A percentile compares a stretch with the other conserved stretches of the same genome.
These are phyloP conservation scores for Danaus chrysippus DNA, from an alignment of 2,888 invertebrate genomes.

Conservation along the genomic window DNA sequence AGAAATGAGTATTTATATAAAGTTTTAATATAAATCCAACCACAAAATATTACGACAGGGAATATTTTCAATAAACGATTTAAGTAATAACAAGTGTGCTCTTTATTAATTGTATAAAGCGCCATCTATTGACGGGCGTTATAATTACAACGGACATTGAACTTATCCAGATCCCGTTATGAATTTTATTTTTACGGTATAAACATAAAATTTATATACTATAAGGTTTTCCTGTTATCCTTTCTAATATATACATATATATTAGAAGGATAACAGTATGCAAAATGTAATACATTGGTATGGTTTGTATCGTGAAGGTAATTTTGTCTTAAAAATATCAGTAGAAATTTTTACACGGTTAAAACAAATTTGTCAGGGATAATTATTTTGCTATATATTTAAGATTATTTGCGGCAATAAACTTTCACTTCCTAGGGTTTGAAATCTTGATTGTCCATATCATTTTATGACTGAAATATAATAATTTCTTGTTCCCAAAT, in stretches of 20 bases:
- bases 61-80: slow-evolving; percentile 35
- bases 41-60: slow-evolving; percentile 39
- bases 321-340: too few relatives aligned
- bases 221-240: too few relatives aligned
- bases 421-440: slow-evolving; percentile 19
- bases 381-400: not conserved
- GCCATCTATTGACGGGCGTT: slow-evolving; percentile 2
- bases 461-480: not conserved
- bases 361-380: too few relatives aligned
- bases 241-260: too few relatives aligned
- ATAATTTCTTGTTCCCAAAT: too few relatives aligned
- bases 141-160: not conserved
- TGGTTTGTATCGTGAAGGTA: too few relatives aligned
- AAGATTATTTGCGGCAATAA: slow-evolving; percentile 13
- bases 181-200: not conserved
- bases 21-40: slow-evolving; percentile 14
- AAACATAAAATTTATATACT: not conserved
- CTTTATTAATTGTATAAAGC: not conserved
- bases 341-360: too few relatives aligned
- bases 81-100: too few relatives aligned
- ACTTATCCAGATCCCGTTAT: not conserved
- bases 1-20: slow-evolving; percentile 34
- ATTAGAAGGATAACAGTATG: too few relatives aligned
- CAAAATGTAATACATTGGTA: too few relatives aligned
- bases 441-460: slow-evolving; percentile 1